phyloP scores from a whole-genome alignment of 2,113 vertebrate genomes.

The Equus quagga region DNA sequence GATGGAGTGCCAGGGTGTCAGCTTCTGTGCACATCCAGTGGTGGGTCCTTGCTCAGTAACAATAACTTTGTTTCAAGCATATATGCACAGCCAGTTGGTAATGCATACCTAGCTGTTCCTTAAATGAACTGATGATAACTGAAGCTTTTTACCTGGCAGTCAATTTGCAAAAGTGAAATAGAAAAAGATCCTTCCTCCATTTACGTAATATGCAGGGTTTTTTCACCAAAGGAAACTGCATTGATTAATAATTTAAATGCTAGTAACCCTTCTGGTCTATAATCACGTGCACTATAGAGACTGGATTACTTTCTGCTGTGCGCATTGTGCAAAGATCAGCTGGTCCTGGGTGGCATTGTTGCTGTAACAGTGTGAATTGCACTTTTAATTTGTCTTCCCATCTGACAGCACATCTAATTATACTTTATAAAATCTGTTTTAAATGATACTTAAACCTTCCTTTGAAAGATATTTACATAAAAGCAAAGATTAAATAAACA shows the following conservation, averaged over 20 bases:
- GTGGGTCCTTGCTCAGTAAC: no score
- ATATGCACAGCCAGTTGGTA: slow-evolving; percentile 57
- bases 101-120: slow-evolving; percentile 58
- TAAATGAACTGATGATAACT: slow-evolving; percentile 68
- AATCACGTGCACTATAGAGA: slow-evolving; percentile 78
- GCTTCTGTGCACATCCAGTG: background rate
- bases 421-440: slow-evolving; percentile 87
- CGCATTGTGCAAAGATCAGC: slow-evolving; percentile 82
- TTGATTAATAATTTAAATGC: slow-evolving; percentile 85
- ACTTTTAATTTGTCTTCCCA: slow-evolving; percentile 88
- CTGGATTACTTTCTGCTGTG: slow-evolving; percentile 81
- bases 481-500: slow-evolving; percentile 88
- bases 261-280: slow-evolving; percentile 75
- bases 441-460: slow-evolving; percentile 82
- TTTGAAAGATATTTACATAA: slow-evolving; percentile 86
- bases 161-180: slow-evolving; percentile 81
- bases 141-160: slow-evolving; percentile 73
- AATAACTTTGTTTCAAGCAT: slow-evolving; percentile 63
- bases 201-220: slow-evolving; percentile 74
- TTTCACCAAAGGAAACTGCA: slow-evolving; percentile 75
- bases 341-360: slow-evolving; percentile 71
- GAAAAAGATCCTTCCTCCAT: slow-evolving; percentile 68
- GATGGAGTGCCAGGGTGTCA: no score
- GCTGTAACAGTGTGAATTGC: slow-evolving; percentile 82
- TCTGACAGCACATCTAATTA: slow-evolving; percentile 87